Evolutionary conservation across 2,888 invertebrate genomes (phyloP), one percentile per base, ranked within the genome.

Genomic region (Patella caerulea): DNA sequence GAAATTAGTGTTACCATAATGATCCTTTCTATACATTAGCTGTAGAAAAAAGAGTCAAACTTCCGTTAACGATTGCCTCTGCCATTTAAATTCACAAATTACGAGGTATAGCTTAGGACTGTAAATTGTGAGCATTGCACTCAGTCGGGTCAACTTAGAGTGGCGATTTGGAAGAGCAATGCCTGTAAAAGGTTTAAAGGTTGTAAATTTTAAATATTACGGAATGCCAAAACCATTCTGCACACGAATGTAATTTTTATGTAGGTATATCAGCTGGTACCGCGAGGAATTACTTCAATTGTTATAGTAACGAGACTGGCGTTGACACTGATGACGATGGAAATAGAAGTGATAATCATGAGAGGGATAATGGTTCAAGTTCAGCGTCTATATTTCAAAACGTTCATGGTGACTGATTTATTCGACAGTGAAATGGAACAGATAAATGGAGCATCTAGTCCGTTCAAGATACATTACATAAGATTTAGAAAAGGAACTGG

Each of bases 1-100:
- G n/a, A 15, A 53, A 55, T 45, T 65, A 53, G 17, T 19, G 73
- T 73, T 69, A 59, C 72, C 19, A 73, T 24, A 11, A 75, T 17
- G 71, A 75, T 56, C 78, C 78, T 34, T 56, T 75, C 3, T 15
- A 24, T 29, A 78, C 45, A 24, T 19, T 11, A 11, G 45, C 45
- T 24, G 9, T 78, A 17, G 78, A 75, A 17, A 78, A 72, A 34
- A 2, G 78, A 4, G 52, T 52, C 17, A 75, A 78, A n/a, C 19
- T 75, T 11, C 75, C 78, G 17, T 34, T 78, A 15, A 65, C 65
- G 29, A 1, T 75, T 12, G 65, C 55, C 2, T 73, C 70, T 73
- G 75, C 73, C 19, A 52, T 72, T 15, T 75, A 72, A 45, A 52
- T 75, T 5, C 73, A 78, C n/a, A 77, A 77, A 55, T 7, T 74